Base-by-base conservation (phyloP, 1,140 invertebrate species). In the Propsilocerus akamusi region DNA sequence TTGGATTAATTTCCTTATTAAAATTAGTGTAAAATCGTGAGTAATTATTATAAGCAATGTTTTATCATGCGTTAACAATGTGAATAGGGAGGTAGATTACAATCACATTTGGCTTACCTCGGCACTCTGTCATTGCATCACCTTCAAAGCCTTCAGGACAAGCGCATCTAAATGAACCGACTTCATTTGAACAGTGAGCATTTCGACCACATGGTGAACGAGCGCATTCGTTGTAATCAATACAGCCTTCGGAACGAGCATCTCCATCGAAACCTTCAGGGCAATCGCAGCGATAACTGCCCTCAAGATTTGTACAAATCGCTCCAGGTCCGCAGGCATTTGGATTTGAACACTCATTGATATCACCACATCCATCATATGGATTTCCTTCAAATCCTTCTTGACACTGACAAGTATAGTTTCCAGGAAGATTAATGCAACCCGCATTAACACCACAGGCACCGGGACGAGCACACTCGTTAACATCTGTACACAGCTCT, bases 371-470 rank as follows among this genome's bases (percentile, higher is more conserved):
- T 53, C 77, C 84, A 68, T 81, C 76, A 62, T 80, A 87, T n/a
- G 89, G 82, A 73, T 92, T 85, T 64, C 89, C 87, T 50, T 77
- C 72, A 63, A 77, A 93, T 53, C 91, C 91, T 47, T 78, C 71
- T 54, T 77, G 77, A 68, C 89, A 94, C 26, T 72, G 61, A 65
- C 91, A 95, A 5, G 81, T 89, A 61, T 89, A 91, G 65, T 92
- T 92, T 58, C 90, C 91, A 24, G 78, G 78, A 28, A 74, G 77
- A 65, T 96, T 95, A 51, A 75, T 72, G 61, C 91, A 96, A 22
- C 82, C 56, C 14, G 87, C 80, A 59, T 87, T 83, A 25, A 69
- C 66, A 32, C 86, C 88, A 60, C 88, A 94, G 49, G 83, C 76
- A 55, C 76, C 74, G 11, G 83, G 78, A 59, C 78, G 73, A 54